phyloP scores from a whole-genome alignment of 2,888 invertebrate species.

The Hirtodrosophila alboralis region DNA sequence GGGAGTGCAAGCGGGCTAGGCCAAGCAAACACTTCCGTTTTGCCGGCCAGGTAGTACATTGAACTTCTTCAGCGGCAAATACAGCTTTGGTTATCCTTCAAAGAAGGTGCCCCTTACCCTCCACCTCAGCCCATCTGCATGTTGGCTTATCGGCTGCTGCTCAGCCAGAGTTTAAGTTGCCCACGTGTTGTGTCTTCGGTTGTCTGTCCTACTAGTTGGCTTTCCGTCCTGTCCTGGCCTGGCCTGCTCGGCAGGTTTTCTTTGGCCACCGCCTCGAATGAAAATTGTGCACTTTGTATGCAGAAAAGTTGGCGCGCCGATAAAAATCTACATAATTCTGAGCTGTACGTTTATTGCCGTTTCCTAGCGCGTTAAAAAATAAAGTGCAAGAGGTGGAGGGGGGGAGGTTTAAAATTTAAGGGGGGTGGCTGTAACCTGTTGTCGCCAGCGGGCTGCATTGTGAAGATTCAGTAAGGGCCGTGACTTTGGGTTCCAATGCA shows the following conservation, averaged over 20 bases:
- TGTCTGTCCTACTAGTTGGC: constrained; percentile 2
- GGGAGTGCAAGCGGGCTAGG: background rate
- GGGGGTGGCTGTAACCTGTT: constrained; percentile 37
- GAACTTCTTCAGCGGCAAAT: constrained; percentile 42
- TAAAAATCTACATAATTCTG: constrained; percentile 77
- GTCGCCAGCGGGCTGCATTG: constrained; percentile 15
- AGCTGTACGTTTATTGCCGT: constrained; percentile 74
- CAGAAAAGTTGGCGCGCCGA: constrained; percentile 75
- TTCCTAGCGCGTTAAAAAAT: constrained; percentile 63
- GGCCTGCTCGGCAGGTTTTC: constrained; percentile 62
- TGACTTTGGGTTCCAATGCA: constrained; percentile 21
- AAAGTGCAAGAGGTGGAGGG: constrained; percentile 12
- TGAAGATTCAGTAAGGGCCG: constrained; percentile 12
- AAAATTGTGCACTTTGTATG: constrained; percentile 76
- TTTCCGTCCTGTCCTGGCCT: constrained; percentile 23
- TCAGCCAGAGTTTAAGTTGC: constrained; percentile 68
- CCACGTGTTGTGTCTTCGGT: constrained; percentile 58
- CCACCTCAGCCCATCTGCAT: constrained; percentile 18
- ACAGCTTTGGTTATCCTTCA: constrained; percentile 34
- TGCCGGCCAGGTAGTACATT: constrained; percentile 48
- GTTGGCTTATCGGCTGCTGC: constrained; percentile 66
- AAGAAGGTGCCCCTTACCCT: constrained; percentile 1
- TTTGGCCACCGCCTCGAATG: constrained; percentile 42
- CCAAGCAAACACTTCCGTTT: constrained; percentile 77
- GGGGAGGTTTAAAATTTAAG: background rate